Base-by-base conservation (phyloP, 2,113 vertebrate species). In the Passer montanus region DNA sequence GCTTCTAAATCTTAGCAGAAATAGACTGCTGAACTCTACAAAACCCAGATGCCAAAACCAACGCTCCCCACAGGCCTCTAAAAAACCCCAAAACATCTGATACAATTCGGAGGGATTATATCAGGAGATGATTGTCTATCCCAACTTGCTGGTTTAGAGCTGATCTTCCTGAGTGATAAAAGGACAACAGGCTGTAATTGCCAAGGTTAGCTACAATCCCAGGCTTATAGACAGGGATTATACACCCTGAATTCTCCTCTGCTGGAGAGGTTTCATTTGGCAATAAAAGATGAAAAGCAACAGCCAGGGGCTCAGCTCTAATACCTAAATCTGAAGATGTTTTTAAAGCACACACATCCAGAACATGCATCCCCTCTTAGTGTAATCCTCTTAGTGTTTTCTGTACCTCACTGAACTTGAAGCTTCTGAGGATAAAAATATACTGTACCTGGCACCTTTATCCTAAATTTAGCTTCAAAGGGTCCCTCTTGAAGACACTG, bases 151-250 rank as follows among this genome's bases (percentile, higher is more conserved):
- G 63, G 47, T 81, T 94, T 76, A 60, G 22, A 41, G 80, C 60
- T 94, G 84, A 84, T 81, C 83, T 76, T 95, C 55, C 84, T 89
- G 77, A 89, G 84, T 28, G 64, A 98, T 88, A 98, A 98, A 97
- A 97, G 95, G 97, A 96, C 97, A 97, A 98, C 97, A 96, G 96
- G 98, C 92, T 97, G 83, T 97, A 97, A 98, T 97, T 98, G 95
- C 50, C 70, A 80, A 86, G 94, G 97, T 97, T 97, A 93, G 94
- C 94, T 94, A 47, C 92, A 90, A 94, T 93, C 91, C 84, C 80
- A 96, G 94, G 95, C 74, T 97, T 96, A 97, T 23, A 37, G 89
- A 87, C 49, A 58, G 43, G 97, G 97, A 98, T 98, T 98, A 98
- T 56, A 93, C 62, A 68, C 68, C 96, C 93, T 86, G 95, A 96